Evolutionary conservation across 37 sponge, comb jelly and placozoan species (phyloP).

Genomic region (Spongilla lacustris): DNA sequence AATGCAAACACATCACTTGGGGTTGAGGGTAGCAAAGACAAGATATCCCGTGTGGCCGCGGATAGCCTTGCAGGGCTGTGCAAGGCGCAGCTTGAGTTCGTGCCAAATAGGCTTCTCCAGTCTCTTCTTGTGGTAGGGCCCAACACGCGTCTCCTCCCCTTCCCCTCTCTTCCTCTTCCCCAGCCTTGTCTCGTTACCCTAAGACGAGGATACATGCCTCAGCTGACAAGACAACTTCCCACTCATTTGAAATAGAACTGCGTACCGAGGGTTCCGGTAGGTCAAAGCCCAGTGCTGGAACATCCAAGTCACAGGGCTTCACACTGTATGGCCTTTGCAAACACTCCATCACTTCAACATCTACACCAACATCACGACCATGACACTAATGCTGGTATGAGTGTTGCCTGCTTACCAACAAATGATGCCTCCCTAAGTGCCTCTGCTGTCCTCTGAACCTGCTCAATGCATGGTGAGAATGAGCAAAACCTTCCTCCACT

Average conservation of each 20-base stretch:
- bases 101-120: conserved; percentile 11
- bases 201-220: background rate
- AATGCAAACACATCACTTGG: background rate
- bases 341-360: conserved; percentile 83
- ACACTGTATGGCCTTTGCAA: conserved; percentile 72
- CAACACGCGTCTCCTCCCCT: background rate
- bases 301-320: conserved; percentile 17
- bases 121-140: background rate
- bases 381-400: background rate
- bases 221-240: background rate
- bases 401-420: conserved; percentile 46
- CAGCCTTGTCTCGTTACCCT: background rate
- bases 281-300: conserved; percentile 18
- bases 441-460: conserved; percentile 88
- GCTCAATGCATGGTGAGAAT: conserved; percentile 98
- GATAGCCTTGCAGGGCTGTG: conserved; percentile 74
- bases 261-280: background rate
- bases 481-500: conserved; percentile 86
- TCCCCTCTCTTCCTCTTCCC: background rate
- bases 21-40: conserved; percentile 81
- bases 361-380: conserved; percentile 14
- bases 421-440: conserved; percentile 71
- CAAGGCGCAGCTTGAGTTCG: conserved; percentile 20
- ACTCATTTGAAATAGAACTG: background rate
- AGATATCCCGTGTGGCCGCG: conserved; percentile 95